Conservation (phyloP, 2,888 invertebrate genomes). For the Parnassius smintheus region DNA sequence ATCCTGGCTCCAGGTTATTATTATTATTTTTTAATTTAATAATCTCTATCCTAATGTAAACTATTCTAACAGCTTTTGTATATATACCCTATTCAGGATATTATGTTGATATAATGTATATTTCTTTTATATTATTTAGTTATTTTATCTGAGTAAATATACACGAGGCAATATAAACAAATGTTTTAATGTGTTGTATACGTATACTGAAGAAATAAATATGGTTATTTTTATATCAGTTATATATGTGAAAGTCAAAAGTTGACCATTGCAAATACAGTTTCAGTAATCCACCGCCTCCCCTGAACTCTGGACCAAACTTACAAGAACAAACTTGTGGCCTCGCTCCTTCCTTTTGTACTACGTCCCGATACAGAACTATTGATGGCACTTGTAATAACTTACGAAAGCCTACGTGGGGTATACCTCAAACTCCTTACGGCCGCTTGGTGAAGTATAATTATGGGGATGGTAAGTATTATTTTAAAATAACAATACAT, state of each 20-base stretch:
- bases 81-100: too few relatives aligned
- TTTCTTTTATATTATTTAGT: too few relatives aligned
- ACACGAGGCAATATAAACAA: too few relatives aligned
- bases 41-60: too few relatives aligned
- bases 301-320: slow-evolving; percentile 60
- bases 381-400: slow-evolving; percentile 98
- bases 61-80: too few relatives aligned
- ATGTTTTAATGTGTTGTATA: too few relatives aligned
- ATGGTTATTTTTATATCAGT: too few relatives aligned
- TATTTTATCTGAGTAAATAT: too few relatives aligned
- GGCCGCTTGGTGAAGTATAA: slow-evolving; percentile 83
- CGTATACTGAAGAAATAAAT: too few relatives aligned
- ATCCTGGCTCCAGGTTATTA: slow-evolving; percentile 15
- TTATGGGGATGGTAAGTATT: slow-evolving; percentile 84
- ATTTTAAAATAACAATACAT: neutral
- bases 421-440: slow-evolving; percentile 87
- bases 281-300: slow-evolving; percentile 71
- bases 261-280: slow-evolving; percentile 36
- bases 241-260: too few relatives aligned
- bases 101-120: too few relatives aligned
- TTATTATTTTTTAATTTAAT: neutral
- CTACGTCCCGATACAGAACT: slow-evolving; percentile 83
- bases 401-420: slow-evolving; percentile 89
- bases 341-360: slow-evolving; percentile 68
- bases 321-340: slow-evolving; percentile 75